Base-by-base conservation (phyloP, 2,888 invertebrate genomes). In the Drosophila macrospina region DNA sequence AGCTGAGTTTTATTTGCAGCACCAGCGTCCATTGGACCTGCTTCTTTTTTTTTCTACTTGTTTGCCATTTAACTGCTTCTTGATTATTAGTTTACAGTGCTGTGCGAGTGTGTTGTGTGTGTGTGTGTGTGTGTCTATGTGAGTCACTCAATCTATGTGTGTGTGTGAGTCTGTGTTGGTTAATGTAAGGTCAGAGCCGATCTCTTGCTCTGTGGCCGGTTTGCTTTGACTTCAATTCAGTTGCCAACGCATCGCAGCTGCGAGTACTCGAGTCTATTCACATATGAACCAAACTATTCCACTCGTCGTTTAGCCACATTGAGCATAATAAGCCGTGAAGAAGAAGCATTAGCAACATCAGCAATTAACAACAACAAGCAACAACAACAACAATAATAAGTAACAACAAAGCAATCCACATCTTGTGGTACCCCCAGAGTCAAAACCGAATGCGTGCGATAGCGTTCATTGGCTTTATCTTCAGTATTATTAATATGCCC, bases 41-140 rank as follows among this genome's bases (percentile, higher is more conserved):
- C 72, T 72, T 81, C 75, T 75, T 78, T 62, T 69, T 78, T 62
- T 69, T 86, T 69, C 67, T 65, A 81, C 66, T 82, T 71, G 68
- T 66, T 83, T 83, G 88, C 86, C 78, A 88, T 80, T 83, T 88
- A 86, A 83, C 84, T 83, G 81, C 87, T 83, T 83, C 86, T 83
- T 88, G 77, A 88, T 86, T 86, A 88, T 83, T 80, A 77, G 74
- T 67, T 77, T 59, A 55, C 36, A 28, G 28, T 26, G 20, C 8
- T 52, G 11, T 39, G 30, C 13, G 44, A 42, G 32, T 20, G 34
- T 50, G 32, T 52, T 39, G 39, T 51, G 11, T 37, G 28, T 26
- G 42, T 51, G 36, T 32, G 32, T 48, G 32, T 51, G 34, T 37
- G 10, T 37, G 32, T 42, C 10, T 28, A 30, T 65, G 26, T 59